phyloP scores from a whole-genome alignment of 2,888 invertebrate genomes.

The Melieria omissa region DNA sequence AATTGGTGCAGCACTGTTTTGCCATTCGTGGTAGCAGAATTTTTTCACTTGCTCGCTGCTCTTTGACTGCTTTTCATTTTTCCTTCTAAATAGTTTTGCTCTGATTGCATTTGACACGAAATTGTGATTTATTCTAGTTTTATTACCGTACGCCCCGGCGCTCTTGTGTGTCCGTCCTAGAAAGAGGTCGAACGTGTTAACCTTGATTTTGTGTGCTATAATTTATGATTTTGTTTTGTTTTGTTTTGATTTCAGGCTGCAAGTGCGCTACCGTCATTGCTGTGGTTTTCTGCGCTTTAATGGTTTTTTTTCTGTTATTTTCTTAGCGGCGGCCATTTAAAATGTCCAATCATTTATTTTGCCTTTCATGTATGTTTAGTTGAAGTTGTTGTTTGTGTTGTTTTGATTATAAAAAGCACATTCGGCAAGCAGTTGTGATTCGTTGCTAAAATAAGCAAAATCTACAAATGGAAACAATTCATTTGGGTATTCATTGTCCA shows the following conservation, averaged over 20 bases:
- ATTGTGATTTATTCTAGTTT: slow-evolving; percentile 34
- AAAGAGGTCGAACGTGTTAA: slow-evolving; percentile 39
- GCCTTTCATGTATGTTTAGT: no score
- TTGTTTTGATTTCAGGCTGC: not conserved
- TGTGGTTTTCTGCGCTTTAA: not conserved
- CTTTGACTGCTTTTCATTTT: not conserved
- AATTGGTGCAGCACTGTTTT: no score
- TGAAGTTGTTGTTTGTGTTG: no score
- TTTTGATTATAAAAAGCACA: no score
- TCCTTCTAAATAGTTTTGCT: slow-evolving; percentile 6
- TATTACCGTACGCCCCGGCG: not conserved
- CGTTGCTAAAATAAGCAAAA: no score
- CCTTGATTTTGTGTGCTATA: slow-evolving; percentile 34
- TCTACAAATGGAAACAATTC: no score
- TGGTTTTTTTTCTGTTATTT: not conserved
- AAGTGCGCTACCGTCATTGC: not conserved
- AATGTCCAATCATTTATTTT: no score
- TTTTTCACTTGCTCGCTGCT: not conserved
- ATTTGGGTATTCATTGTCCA: no score
- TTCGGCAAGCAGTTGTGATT: no score
- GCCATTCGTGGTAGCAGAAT: no score
- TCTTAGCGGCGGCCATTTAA: no score
- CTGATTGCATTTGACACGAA: slow-evolving; percentile 40
- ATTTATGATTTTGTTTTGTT: slow-evolving; percentile 10
- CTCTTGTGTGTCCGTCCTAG: slow-evolving; percentile 23